Evolutionary conservation across 1,140 invertebrate genomes (phyloP), one percentile per base, ranked within the genome.

Genomic region (Ostrea edulis): DNA sequence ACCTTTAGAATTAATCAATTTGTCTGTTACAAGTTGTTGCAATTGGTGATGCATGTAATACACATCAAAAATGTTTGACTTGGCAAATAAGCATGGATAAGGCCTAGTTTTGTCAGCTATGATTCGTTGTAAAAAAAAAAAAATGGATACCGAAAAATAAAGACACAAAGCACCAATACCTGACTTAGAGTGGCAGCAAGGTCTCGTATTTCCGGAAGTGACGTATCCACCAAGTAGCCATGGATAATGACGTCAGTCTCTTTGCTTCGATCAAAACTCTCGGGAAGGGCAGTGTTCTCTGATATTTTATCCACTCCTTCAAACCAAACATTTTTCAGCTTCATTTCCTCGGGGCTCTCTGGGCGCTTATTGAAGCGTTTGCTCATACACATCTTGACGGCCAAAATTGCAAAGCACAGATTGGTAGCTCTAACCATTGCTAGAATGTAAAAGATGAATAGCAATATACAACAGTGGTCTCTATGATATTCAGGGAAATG

Each of bases 171-270:
- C n/a, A 5, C 14, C 35, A 0, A 14, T 29, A 71, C 68, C 25
- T 71, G 22, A 35, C 9, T 29, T 0, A 71, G 12, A 4, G 14
- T 29, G 4, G 25, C 8, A 3, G 68, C 68, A 2, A 71, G 68
- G 9, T 71, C 68, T 9, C 25, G 22, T 71, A 71, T 71, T 25
- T 71, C 68, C 22, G 25, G 68, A 71, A 71, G 68, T 71, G 68
- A 71, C 22, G 68, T 29, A 71, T 71, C 68, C 9, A 71, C 68
- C 68, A 71, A 71, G 68, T 71, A 71, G 25, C 68, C 68, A 29
- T 71, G 68, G 11, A 71, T 71, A 25, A 71, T 71, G 25, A 71
- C 25, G 25, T 71, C 68, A 29, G 68, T 71, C 11, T 71, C 68
- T 11, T 71, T 71, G 22, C 9, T 12, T 71, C 14, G 8, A 35